Conservation (phyloP, 1,140 invertebrate species). For the Drosophila orosa region DNA sequence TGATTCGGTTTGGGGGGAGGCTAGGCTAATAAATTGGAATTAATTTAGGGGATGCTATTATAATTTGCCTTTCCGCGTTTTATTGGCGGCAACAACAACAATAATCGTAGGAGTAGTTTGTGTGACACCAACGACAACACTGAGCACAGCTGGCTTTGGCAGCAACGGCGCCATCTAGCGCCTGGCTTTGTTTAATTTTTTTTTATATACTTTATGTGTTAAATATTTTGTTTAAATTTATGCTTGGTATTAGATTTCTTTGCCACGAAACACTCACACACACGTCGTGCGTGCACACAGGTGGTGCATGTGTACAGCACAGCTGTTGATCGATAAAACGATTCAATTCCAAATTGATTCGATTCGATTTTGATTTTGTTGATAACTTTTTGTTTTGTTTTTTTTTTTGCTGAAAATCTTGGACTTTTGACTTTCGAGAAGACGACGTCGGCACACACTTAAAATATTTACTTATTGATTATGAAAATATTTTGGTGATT, state of each 20-base stretch:
- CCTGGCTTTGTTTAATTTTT: slow-evolving; percentile 48
- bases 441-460: slow-evolving; percentile 25
- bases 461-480: slow-evolving; percentile 45
- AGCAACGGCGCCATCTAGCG: slow-evolving; percentile 68
- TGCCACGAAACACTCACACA: slow-evolving; percentile 25
- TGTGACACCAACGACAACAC: slow-evolving; percentile 44
- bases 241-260: neutral
- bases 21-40: slow-evolving; percentile 68
- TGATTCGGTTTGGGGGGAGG: slow-evolving; percentile 47
- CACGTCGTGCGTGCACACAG: slow-evolving; percentile 25
- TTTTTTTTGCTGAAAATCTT: neutral
- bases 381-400: no score
- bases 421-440: slow-evolving; percentile 6
- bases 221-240: slow-evolving; percentile 1
- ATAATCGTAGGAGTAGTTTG: neutral
- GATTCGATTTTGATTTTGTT: neutral
- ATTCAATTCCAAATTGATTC: slow-evolving; percentile 15
- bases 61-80: slow-evolving; percentile 58
- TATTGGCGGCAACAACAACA: slow-evolving; percentile 39
- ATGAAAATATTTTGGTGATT: slow-evolving; percentile 46
- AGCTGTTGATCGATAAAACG: slow-evolving; percentile 40
- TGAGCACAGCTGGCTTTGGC: slow-evolving; percentile 32
- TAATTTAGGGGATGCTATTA: slow-evolving; percentile 51
- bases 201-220: neutral
- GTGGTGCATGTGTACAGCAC: slow-evolving; percentile 37